These are phyloP conservation scores for Artemia franciscana DNA, from an alignment of 1,140 invertebrate genomes.

Conservation along the genomic window DNA sequence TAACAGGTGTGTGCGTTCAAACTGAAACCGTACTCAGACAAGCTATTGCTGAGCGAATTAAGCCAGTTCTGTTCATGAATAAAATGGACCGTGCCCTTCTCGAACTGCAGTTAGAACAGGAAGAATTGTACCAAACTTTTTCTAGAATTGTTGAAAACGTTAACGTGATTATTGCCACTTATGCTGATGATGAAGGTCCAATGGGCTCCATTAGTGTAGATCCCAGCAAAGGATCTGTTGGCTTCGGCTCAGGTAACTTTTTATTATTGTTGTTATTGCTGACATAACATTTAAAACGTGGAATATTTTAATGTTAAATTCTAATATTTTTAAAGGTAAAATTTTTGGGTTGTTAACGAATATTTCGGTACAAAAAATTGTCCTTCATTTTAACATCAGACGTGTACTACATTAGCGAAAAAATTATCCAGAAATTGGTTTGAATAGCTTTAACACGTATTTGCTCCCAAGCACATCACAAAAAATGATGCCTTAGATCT, in stretches of 20 bases:
- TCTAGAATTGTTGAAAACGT: constrained; percentile 99
- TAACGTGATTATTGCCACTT: constrained; percentile 99
- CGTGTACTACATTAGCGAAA: too few relatives aligned
- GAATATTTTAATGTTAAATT: too few relatives aligned
- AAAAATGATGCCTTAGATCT: too few relatives aligned
- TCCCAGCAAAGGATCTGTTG: constrained; percentile 91
- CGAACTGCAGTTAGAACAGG: constrained; percentile 79
- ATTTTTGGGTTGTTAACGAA: too few relatives aligned
- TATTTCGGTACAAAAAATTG: too few relatives aligned
- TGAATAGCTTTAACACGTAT: too few relatives aligned
- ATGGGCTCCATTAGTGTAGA: constrained; percentile 97
- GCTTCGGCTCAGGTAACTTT: constrained; percentile 65
- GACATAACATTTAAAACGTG: too few relatives aligned
- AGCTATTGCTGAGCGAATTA: constrained; percentile 94
- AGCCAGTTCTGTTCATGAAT: constrained; percentile 99
- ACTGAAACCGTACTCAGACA: constrained; percentile 97
- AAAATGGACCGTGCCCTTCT: constrained; percentile 97
- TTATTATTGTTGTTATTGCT: constrained; percentile 14
- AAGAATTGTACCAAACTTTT: constrained; percentile 98
- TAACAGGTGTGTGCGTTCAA: constrained; percentile 91
- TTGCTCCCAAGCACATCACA: too few relatives aligned
- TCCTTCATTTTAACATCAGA: too few relatives aligned
- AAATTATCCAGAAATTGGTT: too few relatives aligned
- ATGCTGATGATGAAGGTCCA: constrained; percentile 83
- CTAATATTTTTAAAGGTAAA: too few relatives aligned